phyloP scores from a whole-genome alignment of 2,888 invertebrate genomes.

The Helobdella robusta region DNA sequence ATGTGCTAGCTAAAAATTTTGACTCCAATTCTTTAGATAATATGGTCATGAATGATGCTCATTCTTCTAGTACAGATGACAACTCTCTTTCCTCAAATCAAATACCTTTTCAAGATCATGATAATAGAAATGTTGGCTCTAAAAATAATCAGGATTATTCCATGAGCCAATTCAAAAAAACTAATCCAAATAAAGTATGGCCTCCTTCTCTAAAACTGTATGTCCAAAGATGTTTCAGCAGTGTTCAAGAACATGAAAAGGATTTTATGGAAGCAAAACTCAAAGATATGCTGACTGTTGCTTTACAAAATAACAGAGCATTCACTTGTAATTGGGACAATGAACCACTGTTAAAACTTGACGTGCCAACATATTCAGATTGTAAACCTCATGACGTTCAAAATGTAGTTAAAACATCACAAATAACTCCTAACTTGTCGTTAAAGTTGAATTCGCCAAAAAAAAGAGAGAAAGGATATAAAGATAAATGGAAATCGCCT shows the following conservation, averaged over 20 bases:
- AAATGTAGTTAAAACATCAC: no score
- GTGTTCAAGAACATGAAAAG: constrained; percentile 77
- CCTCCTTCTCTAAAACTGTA: constrained; percentile 68
- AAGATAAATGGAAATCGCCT: constrained; percentile 1
- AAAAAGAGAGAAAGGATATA: constrained; percentile 18
- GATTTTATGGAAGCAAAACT: constrained; percentile 87
- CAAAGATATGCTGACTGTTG: constrained; percentile 82
- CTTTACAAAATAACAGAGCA: constrained; percentile 75
- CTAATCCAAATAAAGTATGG: constrained; percentile 57
- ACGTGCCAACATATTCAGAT: no score
- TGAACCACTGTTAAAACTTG: constrained; percentile 59
- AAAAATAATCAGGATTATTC: not conserved
- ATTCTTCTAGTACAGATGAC: no score
- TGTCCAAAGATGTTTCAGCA: constrained; percentile 81
- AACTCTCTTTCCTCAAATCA: no score
- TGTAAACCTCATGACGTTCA: no score
- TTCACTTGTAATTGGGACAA: constrained; percentile 87
- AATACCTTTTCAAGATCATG: no score
- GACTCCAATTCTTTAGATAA: no score
- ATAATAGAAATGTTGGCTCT: no score
- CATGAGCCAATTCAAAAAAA: not conserved
- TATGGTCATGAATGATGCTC: no score
- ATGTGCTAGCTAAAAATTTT: no score
- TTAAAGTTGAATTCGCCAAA: no score
- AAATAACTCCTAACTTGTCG: no score